These are phyloP conservation scores for Terebella lapidaria DNA, from an alignment of 2,888 invertebrate species.

Conservation along the genomic window DNA sequence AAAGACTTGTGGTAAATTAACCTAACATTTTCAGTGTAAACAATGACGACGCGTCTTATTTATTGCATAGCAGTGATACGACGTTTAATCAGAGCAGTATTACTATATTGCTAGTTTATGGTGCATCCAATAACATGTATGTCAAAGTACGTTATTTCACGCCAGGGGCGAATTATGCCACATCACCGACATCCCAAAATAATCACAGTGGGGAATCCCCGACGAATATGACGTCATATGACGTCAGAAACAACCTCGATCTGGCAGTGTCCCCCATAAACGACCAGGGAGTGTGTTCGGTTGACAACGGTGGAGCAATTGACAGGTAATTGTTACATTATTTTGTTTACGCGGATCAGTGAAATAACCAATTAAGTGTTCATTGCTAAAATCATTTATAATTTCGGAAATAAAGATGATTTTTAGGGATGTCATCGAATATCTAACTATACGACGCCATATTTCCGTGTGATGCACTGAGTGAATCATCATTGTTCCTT, in stretches of 20 bases:
- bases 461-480: too few relatives aligned
- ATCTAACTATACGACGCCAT: neutral
- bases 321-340: neutral
- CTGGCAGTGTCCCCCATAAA: neutral
- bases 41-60: too few relatives aligned
- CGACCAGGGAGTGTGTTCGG: neutral
- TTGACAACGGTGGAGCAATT: neutral
- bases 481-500: too few relatives aligned
- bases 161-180: neutral
- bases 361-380: too few relatives aligned
- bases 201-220: neutral
- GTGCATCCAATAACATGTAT: too few relatives aligned
- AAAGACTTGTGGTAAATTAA: neutral
- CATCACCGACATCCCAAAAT: neutral
- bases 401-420: neutral
- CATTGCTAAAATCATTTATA: too few relatives aligned
- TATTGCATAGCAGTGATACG: too few relatives aligned
- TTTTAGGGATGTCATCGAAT: neutral
- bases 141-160: neutral
- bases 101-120: neutral
- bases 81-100: neutral
- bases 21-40: too few relatives aligned
- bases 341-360: too few relatives aligned
- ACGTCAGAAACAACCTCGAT: neutral
- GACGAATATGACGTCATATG: slow-evolving; percentile 5